phyloP scores from a whole-genome alignment of 2,113 vertebrate genomes.

The Pelvicachromis taeniatus region DNA sequence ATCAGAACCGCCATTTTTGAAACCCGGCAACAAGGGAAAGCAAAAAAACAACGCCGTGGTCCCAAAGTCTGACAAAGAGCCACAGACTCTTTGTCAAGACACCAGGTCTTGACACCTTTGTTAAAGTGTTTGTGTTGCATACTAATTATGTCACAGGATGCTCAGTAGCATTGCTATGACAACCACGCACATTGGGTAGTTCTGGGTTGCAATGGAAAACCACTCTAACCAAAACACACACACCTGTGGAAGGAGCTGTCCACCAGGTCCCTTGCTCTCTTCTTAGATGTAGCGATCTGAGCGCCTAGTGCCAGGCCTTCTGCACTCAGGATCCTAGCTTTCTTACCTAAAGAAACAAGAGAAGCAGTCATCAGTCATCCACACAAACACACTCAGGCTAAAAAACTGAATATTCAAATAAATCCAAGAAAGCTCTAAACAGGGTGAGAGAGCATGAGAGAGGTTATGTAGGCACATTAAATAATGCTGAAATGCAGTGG shows the following conservation, averaged over 20 bases:
- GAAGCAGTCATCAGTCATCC: not conserved
- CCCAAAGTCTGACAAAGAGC: not conserved
- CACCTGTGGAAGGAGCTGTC: conserved; percentile 90
- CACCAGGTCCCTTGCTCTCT: conserved; percentile 82
- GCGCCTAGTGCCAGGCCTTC: conserved; percentile 89
- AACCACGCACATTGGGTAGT: not conserved
- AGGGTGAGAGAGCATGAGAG: not conserved
- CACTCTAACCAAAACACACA: not conserved
- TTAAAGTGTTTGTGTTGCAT: not conserved
- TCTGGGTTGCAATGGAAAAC: not conserved
- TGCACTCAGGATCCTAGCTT: conserved; percentile 79
- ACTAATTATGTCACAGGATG: not conserved
- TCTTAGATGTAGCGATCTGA: conserved; percentile 85
- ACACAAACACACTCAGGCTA: not conserved
- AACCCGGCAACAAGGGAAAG: not conserved
- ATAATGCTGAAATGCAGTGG: not conserved
- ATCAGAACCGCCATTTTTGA: not conserved
- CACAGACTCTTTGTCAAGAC: not conserved
- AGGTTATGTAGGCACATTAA: not conserved
- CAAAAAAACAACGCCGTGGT: not conserved
- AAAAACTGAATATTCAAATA: not conserved
- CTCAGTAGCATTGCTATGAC: not conserved
- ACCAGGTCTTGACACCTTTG: not conserved
- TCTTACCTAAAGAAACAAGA: conserved; percentile 73
- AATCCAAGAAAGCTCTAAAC: not conserved